Conservation (phyloP, 2,113 vertebrate genomes). For the Semnopithecus entellus region DNA sequence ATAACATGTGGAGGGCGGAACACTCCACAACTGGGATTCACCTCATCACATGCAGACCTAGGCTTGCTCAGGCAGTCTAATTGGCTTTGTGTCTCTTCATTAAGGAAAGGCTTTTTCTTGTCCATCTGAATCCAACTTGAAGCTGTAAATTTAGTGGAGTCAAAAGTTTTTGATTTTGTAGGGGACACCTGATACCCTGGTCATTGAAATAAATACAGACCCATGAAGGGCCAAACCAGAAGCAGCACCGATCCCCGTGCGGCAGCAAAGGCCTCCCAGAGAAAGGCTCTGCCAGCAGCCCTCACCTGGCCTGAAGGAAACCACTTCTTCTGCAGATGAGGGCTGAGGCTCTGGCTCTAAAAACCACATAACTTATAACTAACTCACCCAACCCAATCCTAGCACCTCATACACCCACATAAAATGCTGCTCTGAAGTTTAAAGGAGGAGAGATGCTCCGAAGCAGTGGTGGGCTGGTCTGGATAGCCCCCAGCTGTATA, state of each 20-base stretch:
- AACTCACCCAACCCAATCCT: not conserved
- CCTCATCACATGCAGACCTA: not conserved
- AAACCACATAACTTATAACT: not conserved
- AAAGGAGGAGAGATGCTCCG: not conserved
- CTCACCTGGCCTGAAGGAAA: not conserved
- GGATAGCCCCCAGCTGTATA: not conserved
- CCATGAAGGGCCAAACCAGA: not conserved
- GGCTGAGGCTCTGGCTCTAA: not conserved
- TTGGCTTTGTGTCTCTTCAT: not conserved
- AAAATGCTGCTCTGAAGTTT: slow-evolving; percentile 6
- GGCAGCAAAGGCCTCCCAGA: not conserved
- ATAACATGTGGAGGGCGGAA: rapidly evolving
- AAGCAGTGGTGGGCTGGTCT: not conserved
- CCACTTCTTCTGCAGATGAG: not conserved
- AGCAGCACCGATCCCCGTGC: not conserved
- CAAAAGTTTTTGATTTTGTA: not conserved
- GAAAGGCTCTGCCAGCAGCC: not conserved
- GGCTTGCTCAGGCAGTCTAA: not conserved
- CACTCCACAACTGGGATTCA: not conserved
- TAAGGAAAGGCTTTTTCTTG: not conserved
- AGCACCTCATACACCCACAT: not conserved
- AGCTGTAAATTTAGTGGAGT: not conserved
- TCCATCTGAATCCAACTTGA: not conserved
- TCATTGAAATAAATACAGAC: not conserved
- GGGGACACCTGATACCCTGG: not conserved